Evolutionary conservation across 2,113 vertebrate species (phyloP).

Genomic region (Myodes glareolus): DNA sequence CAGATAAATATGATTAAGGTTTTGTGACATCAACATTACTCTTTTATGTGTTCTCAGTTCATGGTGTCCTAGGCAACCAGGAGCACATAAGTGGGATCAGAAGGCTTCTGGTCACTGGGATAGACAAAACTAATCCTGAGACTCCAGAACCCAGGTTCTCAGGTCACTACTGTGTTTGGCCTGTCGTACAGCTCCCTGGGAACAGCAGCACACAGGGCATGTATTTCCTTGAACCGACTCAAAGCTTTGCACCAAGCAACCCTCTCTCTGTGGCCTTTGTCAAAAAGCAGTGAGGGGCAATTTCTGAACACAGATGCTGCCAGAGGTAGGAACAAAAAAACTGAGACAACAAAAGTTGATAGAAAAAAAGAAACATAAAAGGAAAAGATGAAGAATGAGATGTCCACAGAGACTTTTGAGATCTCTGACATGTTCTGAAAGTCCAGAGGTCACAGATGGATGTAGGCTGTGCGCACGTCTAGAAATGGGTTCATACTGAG

Average conservation of each 20-base stretch:
- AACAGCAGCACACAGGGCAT: not conserved
- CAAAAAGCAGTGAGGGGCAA: not conserved
- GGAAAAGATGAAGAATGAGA: not conserved
- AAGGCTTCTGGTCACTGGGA: not conserved
- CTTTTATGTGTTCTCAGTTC: not conserved
- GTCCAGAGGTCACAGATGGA: not conserved
- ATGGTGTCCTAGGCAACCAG: not conserved
- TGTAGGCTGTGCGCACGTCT: not conserved
- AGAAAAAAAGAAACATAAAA: not conserved
- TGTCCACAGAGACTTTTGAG: not conserved
- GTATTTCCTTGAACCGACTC: not conserved
- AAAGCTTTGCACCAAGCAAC: not conserved
- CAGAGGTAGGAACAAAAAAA: not conserved
- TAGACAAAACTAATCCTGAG: not conserved
- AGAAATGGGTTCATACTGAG: not conserved
- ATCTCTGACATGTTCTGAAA: not conserved
- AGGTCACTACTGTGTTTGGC: not conserved
- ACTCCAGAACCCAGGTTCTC: not conserved
- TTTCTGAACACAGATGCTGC: not conserved
- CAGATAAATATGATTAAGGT: not conserved
- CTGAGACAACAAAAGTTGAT: not conserved
- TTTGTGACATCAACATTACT: not conserved
- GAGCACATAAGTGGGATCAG: not conserved
- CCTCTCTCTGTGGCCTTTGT: not conserved
- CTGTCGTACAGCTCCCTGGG: not conserved